Conservation (phyloP, 2,888 invertebrate species). For the Nemurella pictetii region DNA sequence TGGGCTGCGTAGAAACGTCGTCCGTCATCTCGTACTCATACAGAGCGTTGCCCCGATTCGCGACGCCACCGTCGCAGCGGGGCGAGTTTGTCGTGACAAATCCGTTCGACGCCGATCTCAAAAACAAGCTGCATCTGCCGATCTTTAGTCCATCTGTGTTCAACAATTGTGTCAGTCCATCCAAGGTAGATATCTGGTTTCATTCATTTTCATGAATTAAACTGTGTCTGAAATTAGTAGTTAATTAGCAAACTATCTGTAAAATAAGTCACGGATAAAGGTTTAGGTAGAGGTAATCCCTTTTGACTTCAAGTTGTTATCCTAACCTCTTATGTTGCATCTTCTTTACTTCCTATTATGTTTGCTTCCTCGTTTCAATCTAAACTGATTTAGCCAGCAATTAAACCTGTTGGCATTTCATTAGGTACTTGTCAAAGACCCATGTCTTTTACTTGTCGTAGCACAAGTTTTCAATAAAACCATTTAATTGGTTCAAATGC, state of each 20-base stretch:
- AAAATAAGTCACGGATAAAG: too few species aligned
- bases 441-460: too few species aligned
- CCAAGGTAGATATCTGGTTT: slow-evolving; percentile 32
- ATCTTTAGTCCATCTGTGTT: slow-evolving; percentile 64
- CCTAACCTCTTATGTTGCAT: not conserved
- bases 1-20: not conserved
- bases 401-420: too few species aligned
- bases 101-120: slow-evolving; percentile 69
- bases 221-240: not conserved
- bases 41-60: not conserved
- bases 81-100: slow-evolving; percentile 54
- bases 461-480: too few species aligned
- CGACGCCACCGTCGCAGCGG: slow-evolving; percentile 27
- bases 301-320: not conserved
- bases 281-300: too few species aligned
- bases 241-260: too few species aligned
- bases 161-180: slow-evolving; percentile 33
- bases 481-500: too few species aligned
- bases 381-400: too few species aligned
- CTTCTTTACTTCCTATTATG: not conserved
- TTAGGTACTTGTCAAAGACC: too few species aligned
- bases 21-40: not conserved
- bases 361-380: not conserved
- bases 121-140: slow-evolving; percentile 66
- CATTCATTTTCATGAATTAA: not conserved